phyloP scores from a whole-genome alignment of 2,888 invertebrate species.

The Gerris lacustris region DNA sequence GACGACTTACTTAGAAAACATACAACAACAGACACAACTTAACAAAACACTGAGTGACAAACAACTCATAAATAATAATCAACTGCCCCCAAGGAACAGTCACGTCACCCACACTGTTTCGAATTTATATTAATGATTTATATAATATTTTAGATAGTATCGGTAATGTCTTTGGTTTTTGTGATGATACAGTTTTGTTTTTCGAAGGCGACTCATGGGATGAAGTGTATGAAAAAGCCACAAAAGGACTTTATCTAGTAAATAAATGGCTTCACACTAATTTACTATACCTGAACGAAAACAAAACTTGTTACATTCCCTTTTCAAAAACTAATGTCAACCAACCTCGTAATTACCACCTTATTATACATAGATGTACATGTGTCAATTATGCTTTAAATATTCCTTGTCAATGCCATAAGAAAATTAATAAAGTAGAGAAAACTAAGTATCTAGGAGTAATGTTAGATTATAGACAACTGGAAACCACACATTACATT shows the following conservation, averaged over 20 bases:
- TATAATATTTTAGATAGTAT: not conserved
- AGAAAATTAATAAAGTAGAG: constrained; percentile 2
- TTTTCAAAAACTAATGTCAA: not conserved
- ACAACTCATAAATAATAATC: not conserved
- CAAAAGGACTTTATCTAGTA: not conserved
- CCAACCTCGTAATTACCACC: not conserved
- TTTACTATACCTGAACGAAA: constrained; percentile 2
- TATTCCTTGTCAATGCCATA: constrained; percentile 7
- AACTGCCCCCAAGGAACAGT: constrained; percentile 19
- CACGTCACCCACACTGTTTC: constrained; percentile 9
- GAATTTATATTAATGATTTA: constrained; percentile 16
- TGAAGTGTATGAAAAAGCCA: not conserved
- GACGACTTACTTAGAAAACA: constrained; percentile 10
- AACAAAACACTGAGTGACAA: not conserved
- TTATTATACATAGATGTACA: not conserved
- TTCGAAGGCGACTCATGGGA: constrained; percentile 7
- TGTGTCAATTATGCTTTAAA: not conserved
- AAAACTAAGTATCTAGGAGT: constrained; percentile 11
- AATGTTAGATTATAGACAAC: not conserved
- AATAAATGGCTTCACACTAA: constrained; percentile 8
- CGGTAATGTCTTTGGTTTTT: constrained; percentile 8
- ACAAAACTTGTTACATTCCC: constrained; percentile 5
- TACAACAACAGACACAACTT: constrained; percentile 15
- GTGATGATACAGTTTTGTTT: constrained; percentile 14
- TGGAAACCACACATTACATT: constrained; percentile 11